Base-by-base conservation (phyloP, 2,888 invertebrate species). In the Agrotis clavis region DNA sequence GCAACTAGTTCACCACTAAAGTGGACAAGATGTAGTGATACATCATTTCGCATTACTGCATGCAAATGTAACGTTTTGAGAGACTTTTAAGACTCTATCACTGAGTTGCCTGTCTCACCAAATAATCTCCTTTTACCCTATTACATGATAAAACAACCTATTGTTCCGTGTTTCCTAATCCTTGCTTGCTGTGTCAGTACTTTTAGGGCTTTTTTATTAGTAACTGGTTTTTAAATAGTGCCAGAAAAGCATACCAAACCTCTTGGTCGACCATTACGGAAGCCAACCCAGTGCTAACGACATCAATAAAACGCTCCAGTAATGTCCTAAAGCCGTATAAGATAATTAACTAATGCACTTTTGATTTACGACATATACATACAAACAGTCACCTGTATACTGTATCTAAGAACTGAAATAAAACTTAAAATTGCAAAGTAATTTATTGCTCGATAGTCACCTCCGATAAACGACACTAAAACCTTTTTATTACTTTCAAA, bases 401-500 rank as follows among this genome's bases (percentile, higher is more conserved):
- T 57, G 48, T 81, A 77, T 79, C 71, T 63, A 61, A 83, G 74
- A 88, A 87, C 79, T 79, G 82, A 82, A 77, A 81, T 78, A 72
- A 78, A 83, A 87, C 83, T 81, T 82, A 82, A 89, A 88, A 87
- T 87, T 79, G 87, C 82, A 85, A 85, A 66, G 75, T 85, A 89
- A 89, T 90, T 90, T 89, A 89, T 79, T 70, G 64, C 82, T 57
- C 76, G 90, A 89, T 90, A 89, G 86, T 86, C 86, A 86, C 86
- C 85, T 84, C 72, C 70, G 91, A 91, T 91, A 90, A 90, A 85
- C 74, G 78, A 72, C 81, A 86, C 41, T 87, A 84, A 85, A 83
- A 77, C 88, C 48, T 86, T 94, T 30, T 94, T 93, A 94, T 92
- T 91, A 90, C 92, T 82, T 88, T 89, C 86, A 88, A 90, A 92